Percentiles rank a stretch among this genome's conserved stretches.
These are phyloP conservation scores for Chrysina gloriosa DNA, from an alignment of 2,888 invertebrate genomes.

Conservation along the genomic window DNA sequence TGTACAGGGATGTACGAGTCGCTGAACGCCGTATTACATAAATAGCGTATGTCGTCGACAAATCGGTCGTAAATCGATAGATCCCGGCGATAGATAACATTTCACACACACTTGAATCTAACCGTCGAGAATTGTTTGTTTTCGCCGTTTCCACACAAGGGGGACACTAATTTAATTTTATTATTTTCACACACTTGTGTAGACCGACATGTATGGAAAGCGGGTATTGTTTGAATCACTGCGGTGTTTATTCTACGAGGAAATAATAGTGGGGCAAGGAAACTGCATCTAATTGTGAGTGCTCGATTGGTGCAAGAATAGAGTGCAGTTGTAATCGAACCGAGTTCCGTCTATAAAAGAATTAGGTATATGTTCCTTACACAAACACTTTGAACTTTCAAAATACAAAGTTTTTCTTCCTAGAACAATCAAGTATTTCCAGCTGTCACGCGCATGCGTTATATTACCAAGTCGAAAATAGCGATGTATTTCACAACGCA, in stretches of 20 bases:
- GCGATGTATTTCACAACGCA: no score
- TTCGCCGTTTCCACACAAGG: slow-evolving; percentile 41
- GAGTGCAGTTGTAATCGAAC: background rate
- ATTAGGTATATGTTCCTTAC: no score
- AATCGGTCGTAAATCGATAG: slow-evolving; percentile 62
- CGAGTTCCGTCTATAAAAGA: background rate
- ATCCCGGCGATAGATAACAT: slow-evolving; percentile 61
- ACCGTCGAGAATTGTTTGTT: slow-evolving; percentile 47
- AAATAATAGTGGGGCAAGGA: slow-evolving; percentile 19
- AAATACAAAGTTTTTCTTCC: no score
- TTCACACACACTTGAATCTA: slow-evolving; percentile 61
- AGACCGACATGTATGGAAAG: slow-evolving; percentile 2
- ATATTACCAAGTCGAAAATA: no score
- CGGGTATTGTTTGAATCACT: slow-evolving; percentile 29
- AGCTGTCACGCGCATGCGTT: no score
- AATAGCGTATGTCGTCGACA: slow-evolving; percentile 59
- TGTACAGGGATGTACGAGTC: slow-evolving; percentile 51
- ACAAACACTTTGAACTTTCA: no score
- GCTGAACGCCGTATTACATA: slow-evolving; percentile 59
- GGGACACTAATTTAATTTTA: slow-evolving; percentile 46
- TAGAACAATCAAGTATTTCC: no score
- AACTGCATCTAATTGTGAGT: slow-evolving; percentile 16
- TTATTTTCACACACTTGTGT: slow-evolving; percentile 42
- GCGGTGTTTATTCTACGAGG: slow-evolving; percentile 16
- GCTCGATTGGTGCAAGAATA: background rate